Evolutionary conservation across 2,113 vertebrate genomes (phyloP).

Genomic region (Paramormyrops kingsleyae): DNA sequence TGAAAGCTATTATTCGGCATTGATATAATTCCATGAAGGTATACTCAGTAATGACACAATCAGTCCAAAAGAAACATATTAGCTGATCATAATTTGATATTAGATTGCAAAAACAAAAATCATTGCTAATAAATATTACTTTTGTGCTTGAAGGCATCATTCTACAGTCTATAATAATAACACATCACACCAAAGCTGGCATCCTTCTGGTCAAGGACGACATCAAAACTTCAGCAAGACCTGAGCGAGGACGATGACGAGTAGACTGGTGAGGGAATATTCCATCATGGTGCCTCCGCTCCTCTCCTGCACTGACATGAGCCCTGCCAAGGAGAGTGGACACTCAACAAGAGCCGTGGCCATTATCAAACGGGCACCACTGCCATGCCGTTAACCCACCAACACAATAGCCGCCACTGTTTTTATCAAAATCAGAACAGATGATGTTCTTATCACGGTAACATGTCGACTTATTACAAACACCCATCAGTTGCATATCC

Average conservation of each 20-base stretch:
- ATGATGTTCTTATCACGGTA: not conserved
- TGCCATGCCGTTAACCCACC: not conserved
- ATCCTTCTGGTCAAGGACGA: conserved; percentile 7
- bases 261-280: conserved; percentile 62
- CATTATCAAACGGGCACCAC: not conserved
- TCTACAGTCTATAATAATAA: not conserved
- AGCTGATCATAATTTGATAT: not conserved
- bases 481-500: not conserved
- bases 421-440: not conserved
- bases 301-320: conserved; percentile 80
- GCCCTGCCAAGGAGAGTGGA: conserved; percentile 59
- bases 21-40: not conserved
- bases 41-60: not conserved
- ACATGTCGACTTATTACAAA: not conserved
- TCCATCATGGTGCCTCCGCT: conserved; percentile 63
- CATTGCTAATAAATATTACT: not conserved
- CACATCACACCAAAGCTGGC: not conserved
- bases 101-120: not conserved
- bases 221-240: conserved; percentile 77
- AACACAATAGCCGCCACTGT: not conserved
- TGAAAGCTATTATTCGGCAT: not conserved
- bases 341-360: not conserved
- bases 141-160: not conserved
- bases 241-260: conserved; percentile 65
- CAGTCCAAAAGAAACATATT: not conserved